Conservation (phyloP, 2,888 invertebrate species). For the Synergus gifuensis region DNA sequence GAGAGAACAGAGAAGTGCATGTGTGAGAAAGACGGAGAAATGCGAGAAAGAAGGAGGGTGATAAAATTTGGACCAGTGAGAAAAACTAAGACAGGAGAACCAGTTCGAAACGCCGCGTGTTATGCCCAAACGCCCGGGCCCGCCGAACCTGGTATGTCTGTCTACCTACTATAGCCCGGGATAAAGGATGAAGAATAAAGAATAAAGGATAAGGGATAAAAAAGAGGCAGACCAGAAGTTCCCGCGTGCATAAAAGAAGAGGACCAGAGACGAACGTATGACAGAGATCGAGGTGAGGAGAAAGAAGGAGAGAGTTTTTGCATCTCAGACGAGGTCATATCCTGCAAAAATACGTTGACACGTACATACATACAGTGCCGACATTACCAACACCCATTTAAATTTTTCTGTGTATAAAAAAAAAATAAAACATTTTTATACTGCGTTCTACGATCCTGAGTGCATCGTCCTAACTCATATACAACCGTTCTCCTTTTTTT, state of each 20-base stretch:
- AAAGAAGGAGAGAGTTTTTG: conserved; percentile 42
- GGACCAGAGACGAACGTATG: conserved; percentile 29
- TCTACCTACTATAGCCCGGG: conserved; percentile 58
- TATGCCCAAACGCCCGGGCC: conserved; percentile 66
- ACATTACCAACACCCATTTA: conserved; percentile 5
- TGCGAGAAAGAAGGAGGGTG: conserved; percentile 40
- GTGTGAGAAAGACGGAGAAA: too few relatives aligned
- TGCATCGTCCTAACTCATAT: conserved; percentile 35
- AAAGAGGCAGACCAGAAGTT: conserved; percentile 64
- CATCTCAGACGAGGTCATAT: conserved; percentile 48
- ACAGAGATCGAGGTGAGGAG: conserved; percentile 33
- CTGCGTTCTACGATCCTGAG: conserved; percentile 3
- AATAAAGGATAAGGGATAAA: conserved; percentile 68
- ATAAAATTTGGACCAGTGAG: conserved; percentile 55
- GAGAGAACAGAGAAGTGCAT: conserved; percentile 42
- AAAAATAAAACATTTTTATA: not conserved
- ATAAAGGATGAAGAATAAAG: conserved; percentile 69
- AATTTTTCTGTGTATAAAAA: conserved; percentile 19
- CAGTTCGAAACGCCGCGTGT: conserved; percentile 70
- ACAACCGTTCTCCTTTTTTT: conserved; percentile 16
- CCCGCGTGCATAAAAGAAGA: conserved; percentile 46
- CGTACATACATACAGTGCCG: not conserved
- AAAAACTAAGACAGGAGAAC: conserved; percentile 66
- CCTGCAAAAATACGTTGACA: conserved; percentile 54
- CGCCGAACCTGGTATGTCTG: conserved; percentile 53